phyloP scores from a whole-genome alignment of 2,888 invertebrate genomes.

The Trichogramma dendrolimi region DNA sequence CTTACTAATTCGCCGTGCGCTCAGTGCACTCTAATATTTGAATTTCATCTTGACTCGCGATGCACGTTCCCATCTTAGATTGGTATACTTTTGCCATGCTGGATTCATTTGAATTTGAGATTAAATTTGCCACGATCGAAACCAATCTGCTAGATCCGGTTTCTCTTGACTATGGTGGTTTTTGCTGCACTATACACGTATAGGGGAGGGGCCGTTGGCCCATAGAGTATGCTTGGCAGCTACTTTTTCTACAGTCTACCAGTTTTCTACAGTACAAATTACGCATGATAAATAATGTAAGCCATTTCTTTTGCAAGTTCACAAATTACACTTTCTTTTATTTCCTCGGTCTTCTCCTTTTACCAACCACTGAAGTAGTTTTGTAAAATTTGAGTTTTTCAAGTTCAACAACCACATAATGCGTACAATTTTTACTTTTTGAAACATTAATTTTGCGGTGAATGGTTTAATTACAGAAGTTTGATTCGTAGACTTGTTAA shows the following conservation, averaged over 20 bases:
- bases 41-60: conserved; percentile 11
- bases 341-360: too few relatives aligned
- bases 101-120: conserved; percentile 27
- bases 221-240: not conserved
- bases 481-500: too few relatives aligned
- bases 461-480: too few relatives aligned
- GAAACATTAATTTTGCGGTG: too few relatives aligned
- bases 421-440: too few relatives aligned
- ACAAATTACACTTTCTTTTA: conserved; percentile 6
- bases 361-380: too few relatives aligned
- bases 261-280: conserved; percentile 20
- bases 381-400: too few relatives aligned
- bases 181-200: not conserved
- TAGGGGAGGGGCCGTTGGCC: too few relatives aligned
- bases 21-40: conserved; percentile 1
- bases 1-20: too few relatives aligned
- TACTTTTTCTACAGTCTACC: too few relatives aligned
- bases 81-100: conserved; percentile 8
- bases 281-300: conserved; percentile 23
- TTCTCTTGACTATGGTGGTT: not conserved
- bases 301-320: conserved; percentile 2
- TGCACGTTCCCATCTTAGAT: not conserved
- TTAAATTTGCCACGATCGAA: conserved; percentile 24
- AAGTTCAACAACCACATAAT: too few relatives aligned
- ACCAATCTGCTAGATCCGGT: conserved; percentile 15